phyloP scores from a whole-genome alignment of 2,888 invertebrate genomes.

The Apamea monoglypha region DNA sequence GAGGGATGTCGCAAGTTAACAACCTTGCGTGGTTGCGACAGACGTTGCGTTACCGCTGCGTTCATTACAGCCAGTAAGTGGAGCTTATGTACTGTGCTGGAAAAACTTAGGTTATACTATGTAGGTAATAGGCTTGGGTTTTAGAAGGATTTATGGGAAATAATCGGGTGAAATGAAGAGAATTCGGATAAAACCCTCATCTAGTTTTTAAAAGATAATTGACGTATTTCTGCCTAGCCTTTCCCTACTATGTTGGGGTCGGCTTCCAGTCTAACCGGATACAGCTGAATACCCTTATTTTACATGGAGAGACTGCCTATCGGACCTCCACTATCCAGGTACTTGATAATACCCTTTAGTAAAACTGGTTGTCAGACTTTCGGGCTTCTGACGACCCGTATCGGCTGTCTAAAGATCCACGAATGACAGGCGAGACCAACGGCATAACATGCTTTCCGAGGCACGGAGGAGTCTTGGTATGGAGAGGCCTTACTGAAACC shows the following conservation, averaged over 20 bases:
- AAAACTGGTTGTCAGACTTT: too few relatives aligned
- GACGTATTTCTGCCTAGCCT: too few relatives aligned
- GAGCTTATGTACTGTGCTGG: constrained; percentile 59
- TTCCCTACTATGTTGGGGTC: too few relatives aligned
- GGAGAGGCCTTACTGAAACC: too few relatives aligned
- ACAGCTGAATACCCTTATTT: background rate
- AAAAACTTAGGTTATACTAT: constrained; percentile 43
- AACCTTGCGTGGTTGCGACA: constrained; percentile 78
- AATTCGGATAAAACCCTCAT: too few relatives aligned
- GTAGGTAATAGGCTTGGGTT: background rate
- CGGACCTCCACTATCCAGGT: background rate
- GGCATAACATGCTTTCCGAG: too few relatives aligned
- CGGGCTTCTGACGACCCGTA: too few relatives aligned
- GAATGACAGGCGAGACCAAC: too few relatives aligned
- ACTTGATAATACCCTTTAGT: too few relatives aligned
- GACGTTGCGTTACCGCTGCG: constrained; percentile 67
- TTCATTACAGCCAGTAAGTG: constrained; percentile 60
- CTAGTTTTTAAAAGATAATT: too few relatives aligned
- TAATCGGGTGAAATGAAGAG: background rate
- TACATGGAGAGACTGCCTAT: background rate
- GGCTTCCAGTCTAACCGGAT: background rate
- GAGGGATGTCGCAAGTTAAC: constrained; percentile 71
- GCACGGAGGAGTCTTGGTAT: too few relatives aligned
- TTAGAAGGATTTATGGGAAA: background rate
- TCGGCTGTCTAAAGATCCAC: too few relatives aligned